Evolutionary conservation across 2,888 invertebrate species (phyloP).

Genomic region (Lasius fuliginosus): DNA sequence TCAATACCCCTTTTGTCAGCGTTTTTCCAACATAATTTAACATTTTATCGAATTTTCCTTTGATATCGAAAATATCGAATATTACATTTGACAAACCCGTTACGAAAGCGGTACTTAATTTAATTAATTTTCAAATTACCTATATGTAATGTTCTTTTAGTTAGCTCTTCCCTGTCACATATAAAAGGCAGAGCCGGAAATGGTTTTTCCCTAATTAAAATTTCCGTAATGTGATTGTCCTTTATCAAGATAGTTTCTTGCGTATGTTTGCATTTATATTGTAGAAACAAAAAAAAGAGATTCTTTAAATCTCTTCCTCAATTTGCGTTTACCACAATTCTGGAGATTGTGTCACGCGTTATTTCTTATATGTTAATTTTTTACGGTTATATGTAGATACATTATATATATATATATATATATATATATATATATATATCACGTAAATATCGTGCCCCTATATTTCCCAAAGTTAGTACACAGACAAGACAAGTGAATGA

Average conservation of each 20-base stretch:
- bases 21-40: conserved; percentile 57
- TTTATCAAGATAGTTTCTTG: conserved; percentile 48
- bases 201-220: conserved; percentile 53
- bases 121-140: conserved; percentile 58
- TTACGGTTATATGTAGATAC: background rate
- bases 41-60: conserved; percentile 58
- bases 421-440: conserved; percentile 14
- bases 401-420: background rate
- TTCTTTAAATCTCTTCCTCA: conserved; percentile 31
- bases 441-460: conserved; percentile 25
- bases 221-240: conserved; percentile 54
- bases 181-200: conserved; percentile 41
- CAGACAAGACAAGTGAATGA: conserved; percentile 52
- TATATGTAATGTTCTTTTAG: conserved; percentile 51
- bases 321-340: conserved; percentile 26
- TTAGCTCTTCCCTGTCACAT: conserved; percentile 53
- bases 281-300: background rate
- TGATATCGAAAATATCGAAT: conserved; percentile 58
- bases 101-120: conserved; percentile 57
- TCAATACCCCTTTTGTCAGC: conserved; percentile 53
- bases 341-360: conserved; percentile 6
- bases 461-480: conserved; percentile 33
- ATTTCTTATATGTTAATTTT: conserved; percentile 14
- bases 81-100: conserved; percentile 57
- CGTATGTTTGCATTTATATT: conserved; percentile 35